phyloP scores from a whole-genome alignment of 2,888 invertebrate species.

The Hylaea fasciaria region DNA sequence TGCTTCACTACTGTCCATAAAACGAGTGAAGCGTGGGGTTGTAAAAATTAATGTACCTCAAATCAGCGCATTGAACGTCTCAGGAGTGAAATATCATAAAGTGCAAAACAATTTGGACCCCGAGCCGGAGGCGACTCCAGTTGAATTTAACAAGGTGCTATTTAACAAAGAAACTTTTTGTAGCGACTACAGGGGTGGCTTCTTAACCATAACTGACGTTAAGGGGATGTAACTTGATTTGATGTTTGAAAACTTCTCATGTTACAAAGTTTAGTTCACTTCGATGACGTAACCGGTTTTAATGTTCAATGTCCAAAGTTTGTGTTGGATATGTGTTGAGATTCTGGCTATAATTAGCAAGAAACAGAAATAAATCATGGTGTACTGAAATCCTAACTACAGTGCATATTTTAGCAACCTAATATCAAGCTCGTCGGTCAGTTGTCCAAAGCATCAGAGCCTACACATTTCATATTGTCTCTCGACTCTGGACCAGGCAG shows the following conservation, averaged over 20 bases:
- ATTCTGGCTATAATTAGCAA: no score
- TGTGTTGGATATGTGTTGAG: no score
- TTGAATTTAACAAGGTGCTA: constrained; percentile 43
- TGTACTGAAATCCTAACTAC: no score
- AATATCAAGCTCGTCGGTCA: no score
- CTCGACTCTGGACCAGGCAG: no score
- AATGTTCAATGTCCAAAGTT: no score
- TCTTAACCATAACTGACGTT: constrained; percentile 42
- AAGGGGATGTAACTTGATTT: constrained; percentile 43
- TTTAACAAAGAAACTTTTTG: constrained; percentile 44
- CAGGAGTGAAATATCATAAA: constrained; percentile 38
- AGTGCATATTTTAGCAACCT: no score
- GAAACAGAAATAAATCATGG: no score
- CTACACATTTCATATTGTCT: no score
- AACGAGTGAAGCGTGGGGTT: constrained; percentile 3
- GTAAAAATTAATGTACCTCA: constrained; percentile 29
- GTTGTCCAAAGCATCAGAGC: no score
- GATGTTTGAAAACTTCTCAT: constrained; percentile 43
- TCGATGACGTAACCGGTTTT: constrained; percentile 1
- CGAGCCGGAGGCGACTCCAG: constrained; percentile 25
- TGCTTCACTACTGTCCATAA: constrained; percentile 12
- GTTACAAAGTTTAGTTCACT: constrained; percentile 20
- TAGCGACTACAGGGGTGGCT: constrained; percentile 32
- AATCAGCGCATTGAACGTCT: constrained; percentile 33
- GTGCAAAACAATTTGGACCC: constrained; percentile 37